Percentiles rank a stretch among this genome's conserved stretches.
These are phyloP conservation scores for Cervus canadensis DNA, from an alignment of 2,113 vertebrate species.

Conservation along the genomic window DNA sequence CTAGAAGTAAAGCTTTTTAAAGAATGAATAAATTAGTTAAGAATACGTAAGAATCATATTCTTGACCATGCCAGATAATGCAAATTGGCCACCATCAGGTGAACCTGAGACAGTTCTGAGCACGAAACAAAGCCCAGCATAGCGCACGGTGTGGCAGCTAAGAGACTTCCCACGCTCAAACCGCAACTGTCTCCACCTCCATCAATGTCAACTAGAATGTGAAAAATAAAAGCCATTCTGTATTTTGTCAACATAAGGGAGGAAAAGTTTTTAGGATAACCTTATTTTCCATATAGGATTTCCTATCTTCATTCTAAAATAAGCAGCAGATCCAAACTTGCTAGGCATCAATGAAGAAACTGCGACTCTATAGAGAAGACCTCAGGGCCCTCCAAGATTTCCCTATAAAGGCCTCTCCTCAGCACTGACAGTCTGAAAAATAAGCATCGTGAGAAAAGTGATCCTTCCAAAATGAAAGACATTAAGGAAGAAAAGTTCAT, in stretches of 20 bases:
- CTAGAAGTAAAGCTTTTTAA: neutral
- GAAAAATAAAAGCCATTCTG: neutral
- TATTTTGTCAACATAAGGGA: neutral
- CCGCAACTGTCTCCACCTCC: neutral
- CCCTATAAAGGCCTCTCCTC: neutral
- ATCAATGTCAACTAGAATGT: constrained; percentile 12
- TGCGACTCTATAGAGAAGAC: neutral
- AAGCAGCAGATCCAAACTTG: constrained; percentile 20
- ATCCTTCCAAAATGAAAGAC: constrained; percentile 26
- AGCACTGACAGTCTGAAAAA: neutral
- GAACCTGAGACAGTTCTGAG: neutral
- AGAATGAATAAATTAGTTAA: neutral
- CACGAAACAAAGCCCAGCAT: neutral
- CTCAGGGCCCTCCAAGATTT: neutral
- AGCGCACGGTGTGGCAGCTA: neutral
- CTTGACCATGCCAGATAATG: neutral
- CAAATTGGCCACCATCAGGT: constrained; percentile 12
- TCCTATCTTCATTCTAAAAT: constrained; percentile 27
- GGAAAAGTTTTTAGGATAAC: neutral
- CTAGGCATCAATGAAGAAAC: neutral
- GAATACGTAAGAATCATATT: neutral
- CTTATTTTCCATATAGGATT: neutral
- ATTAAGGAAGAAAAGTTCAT: neutral
- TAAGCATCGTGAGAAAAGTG: neutral
- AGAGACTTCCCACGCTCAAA: constrained; percentile 24